Evolutionary conservation across 2,797 vertebrate genomes (phyloP).

Genomic region (Nasua narica): DNA sequence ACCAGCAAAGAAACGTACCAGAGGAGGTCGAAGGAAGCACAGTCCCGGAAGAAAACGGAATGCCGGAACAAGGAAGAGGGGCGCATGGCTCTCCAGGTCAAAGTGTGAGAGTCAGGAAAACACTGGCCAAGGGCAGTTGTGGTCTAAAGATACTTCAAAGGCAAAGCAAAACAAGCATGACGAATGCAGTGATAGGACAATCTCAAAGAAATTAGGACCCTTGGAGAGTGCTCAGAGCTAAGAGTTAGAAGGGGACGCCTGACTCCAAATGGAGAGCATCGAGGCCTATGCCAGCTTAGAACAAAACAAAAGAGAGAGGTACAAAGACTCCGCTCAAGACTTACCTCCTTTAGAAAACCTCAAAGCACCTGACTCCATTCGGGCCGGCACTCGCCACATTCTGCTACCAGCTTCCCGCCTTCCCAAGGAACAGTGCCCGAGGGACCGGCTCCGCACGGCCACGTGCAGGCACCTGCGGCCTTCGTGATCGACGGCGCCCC

Average conservation of each 20-base stretch:
- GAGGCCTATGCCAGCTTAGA: neutral
- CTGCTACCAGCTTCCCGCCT: neutral
- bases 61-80: neutral
- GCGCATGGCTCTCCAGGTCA: neutral
- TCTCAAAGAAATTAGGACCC: neutral
- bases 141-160: neutral
- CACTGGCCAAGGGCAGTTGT: neutral
- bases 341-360: neutral
- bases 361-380: neutral
- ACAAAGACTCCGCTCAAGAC: neutral
- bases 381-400: neutral
- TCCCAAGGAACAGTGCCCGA: neutral
- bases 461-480: neutral
- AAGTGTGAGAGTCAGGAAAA: neutral
- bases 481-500: neutral
- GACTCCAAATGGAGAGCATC: neutral
- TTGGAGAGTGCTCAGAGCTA: neutral
- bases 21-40: neutral
- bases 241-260: neutral
- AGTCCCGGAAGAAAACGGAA: neutral
- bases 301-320: neutral
- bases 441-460: neutral
- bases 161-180: conserved; percentile 7
- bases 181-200: neutral
- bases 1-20: neutral